Base-by-base conservation (phyloP, 2,113 vertebrate genomes). In the Ictalurus furcatus region DNA sequence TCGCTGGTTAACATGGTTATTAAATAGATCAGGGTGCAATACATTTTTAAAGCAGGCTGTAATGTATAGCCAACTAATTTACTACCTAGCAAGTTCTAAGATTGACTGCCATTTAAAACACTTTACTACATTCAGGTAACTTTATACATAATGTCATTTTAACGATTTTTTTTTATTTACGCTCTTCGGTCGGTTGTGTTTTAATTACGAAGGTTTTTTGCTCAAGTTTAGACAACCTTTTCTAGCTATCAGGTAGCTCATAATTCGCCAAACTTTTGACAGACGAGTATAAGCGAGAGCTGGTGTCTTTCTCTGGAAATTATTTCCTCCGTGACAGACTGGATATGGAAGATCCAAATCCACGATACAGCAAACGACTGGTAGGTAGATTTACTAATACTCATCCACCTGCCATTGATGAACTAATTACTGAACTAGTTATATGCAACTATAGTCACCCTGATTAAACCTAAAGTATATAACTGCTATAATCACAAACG, bases 311-410 rank as follows among this genome's bases (percentile, higher is more conserved):
- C 21, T 59, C 48, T 56, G 87, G 80, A 37, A 73, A 30, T 59
- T 83, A 25, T 63, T 23, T 82, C 8, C 40, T 37, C n/a, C 59
- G 4, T 58, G n/a, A 63, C 37, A 67, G 3, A 54, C 83, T 84
- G 84, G 89, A 84, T 52, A 93, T 96, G 6, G 96, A 97, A 92
- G 96, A 97, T 90, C 95, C 95, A 89, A 95, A 96, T 90, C 95
- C 96, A 76, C 96, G 97, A 69, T 97, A 97, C 95, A 99, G 97
- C 94, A 97, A 97, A 95, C 96, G 97, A 94, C 95, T 99, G 97
- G 98, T 98, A 93, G 96, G 97, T 96, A 9, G 30, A 17, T 71
- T 82, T n/a, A 58, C 8, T 80, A 37, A 73, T 56, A 17, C 83
- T 5, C 19, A 1, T 30, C 3, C 44, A 85, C 1, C 44, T 71